Conservation (phyloP, 2,113 vertebrate species). For the Falco punctatus region DNA sequence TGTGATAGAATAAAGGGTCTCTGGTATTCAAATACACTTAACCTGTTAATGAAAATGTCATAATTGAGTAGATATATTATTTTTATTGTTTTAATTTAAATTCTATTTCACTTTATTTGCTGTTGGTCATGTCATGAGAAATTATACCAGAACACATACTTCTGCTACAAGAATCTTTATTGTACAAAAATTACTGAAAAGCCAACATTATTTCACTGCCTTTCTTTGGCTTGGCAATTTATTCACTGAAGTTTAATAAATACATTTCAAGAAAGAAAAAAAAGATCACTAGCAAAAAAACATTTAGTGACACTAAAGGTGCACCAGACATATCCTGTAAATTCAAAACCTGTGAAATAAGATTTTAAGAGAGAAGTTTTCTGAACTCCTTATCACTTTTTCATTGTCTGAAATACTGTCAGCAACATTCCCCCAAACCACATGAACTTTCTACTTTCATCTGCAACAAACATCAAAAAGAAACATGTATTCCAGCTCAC, state of each 20-base stretch:
- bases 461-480: conserved; percentile 5
- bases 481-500: not conserved
- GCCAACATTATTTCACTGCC: not conserved
- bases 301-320: not conserved
- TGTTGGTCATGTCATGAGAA: not conserved
- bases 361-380: not conserved
- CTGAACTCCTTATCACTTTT: not conserved
- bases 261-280: not conserved
- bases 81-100: not conserved
- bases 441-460: not conserved
- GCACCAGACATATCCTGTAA: not conserved
- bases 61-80: not conserved
- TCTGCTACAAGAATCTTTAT: not conserved
- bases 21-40: not conserved
- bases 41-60: not conserved
- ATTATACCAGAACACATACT: not conserved
- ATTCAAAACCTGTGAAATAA: not conserved
- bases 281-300: not conserved
- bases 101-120: not conserved
- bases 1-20: not conserved
- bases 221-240: not conserved
- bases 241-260: not conserved
- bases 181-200: not conserved
- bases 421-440: not conserved
- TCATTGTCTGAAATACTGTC: not conserved